Conservation (phyloP, 2,888 invertebrate species). For the Eristalis intricaria region DNA sequence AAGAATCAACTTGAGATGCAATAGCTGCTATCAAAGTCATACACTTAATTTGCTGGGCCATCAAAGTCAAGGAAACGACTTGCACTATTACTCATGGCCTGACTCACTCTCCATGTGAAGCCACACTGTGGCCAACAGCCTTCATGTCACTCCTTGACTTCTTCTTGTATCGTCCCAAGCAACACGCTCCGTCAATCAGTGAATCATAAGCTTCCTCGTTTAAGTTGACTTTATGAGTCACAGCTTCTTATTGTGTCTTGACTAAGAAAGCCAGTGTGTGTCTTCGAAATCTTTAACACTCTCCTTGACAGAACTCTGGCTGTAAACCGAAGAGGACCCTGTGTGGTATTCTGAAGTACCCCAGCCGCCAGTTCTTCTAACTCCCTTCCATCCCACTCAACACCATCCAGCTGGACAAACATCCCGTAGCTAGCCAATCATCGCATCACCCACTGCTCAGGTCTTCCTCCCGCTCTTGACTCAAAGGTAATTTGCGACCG, state of each 20-base stretch:
- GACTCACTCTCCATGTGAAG: background rate
- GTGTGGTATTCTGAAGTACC: too few species aligned
- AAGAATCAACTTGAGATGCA: background rate
- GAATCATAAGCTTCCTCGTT: background rate
- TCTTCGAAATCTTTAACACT: too few species aligned
- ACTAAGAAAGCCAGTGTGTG: too few species aligned
- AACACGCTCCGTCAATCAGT: background rate
- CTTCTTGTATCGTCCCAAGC: background rate
- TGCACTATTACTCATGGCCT: background rate
- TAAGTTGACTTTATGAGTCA: background rate
- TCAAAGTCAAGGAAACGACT: background rate
- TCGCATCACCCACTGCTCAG: slow-evolving; percentile 41
- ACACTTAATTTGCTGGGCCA: background rate
- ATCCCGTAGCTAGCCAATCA: slow-evolving; percentile 26
- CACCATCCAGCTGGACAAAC: slow-evolving; percentile 24
- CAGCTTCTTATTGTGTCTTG: too few species aligned
- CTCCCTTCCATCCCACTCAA: background rate
- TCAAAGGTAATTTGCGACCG: slow-evolving; percentile 49
- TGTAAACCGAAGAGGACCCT: too few species aligned
- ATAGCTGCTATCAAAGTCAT: background rate
- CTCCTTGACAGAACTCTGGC: too few species aligned
- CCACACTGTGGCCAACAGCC: background rate
- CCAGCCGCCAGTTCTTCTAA: too few species aligned
- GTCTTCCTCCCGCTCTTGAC: background rate
- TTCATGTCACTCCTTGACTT: background rate